Conservation (phyloP, 2,888 invertebrate species). For the Aleiodes testaceus region DNA sequence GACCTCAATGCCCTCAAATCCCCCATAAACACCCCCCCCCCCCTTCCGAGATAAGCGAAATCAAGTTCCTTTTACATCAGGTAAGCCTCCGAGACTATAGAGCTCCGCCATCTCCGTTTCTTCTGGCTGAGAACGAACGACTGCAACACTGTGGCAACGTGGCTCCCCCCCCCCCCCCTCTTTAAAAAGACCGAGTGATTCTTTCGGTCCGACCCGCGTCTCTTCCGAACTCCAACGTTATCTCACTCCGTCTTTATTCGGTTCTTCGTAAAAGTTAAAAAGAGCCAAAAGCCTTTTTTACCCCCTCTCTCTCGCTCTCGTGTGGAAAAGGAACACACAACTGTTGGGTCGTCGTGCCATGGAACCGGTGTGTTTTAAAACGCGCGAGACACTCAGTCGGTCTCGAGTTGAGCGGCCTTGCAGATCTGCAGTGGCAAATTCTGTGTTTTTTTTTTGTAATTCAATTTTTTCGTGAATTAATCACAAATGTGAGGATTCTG, state of each 20-base stretch:
- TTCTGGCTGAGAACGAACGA: constrained; percentile 14
- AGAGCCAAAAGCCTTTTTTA: too few relatives aligned
- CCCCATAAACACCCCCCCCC: too few relatives aligned
- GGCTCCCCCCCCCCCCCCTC: constrained; percentile 28
- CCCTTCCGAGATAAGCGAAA: too few relatives aligned
- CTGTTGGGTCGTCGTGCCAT: constrained; percentile 37
- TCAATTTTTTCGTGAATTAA: neutral
- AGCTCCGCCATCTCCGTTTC: constrained; percentile 31
- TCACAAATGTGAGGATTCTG: too few relatives aligned
- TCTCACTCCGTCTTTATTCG: constrained; percentile 33
- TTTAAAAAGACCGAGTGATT: constrained; percentile 18
- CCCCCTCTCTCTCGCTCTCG: constrained; percentile 23
- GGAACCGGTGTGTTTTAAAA: constrained; percentile 42
- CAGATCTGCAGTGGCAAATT: constrained; percentile 15
- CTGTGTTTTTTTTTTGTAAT: neutral
- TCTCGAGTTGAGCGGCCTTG: constrained; percentile 37
- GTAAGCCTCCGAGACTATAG: constrained; percentile 38
- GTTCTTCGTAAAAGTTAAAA: neutral
- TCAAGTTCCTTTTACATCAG: too few relatives aligned
- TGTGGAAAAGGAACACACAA: neutral
- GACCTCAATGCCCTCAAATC: too few relatives aligned
- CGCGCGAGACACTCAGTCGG: constrained; percentile 36
- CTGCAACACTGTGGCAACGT: constrained; percentile 33
- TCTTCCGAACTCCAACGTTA: constrained; percentile 33
- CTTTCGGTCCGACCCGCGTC: constrained; percentile 37